These are phyloP conservation scores for Trissolcus basalis DNA, from an alignment of 1,140 invertebrate species.

Conservation along the genomic window DNA sequence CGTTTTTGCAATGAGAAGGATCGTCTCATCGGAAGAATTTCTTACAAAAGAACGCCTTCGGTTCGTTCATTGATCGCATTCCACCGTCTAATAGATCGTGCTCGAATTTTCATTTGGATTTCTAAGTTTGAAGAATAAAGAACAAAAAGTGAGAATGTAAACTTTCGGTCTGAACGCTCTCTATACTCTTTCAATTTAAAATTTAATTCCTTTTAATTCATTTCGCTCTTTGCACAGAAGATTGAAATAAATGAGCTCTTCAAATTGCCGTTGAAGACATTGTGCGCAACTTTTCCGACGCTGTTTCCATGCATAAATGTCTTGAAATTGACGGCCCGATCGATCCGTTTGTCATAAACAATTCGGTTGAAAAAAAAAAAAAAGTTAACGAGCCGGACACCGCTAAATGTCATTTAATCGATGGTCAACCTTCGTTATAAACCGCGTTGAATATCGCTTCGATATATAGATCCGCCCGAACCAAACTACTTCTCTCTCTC, in stretches of 20 bases:
- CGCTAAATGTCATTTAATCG: no score
- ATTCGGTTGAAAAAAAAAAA: no score
- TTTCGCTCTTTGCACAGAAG: conserved; percentile 12
- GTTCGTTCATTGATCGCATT: conserved; percentile 4
- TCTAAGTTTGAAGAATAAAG: conserved; percentile 26
- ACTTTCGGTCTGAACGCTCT: conserved; percentile 2
- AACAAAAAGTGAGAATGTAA: conserved; percentile 11
- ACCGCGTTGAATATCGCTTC: no score
- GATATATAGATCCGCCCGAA: no score
- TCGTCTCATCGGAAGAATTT: background rate
- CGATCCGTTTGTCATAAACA: no score
- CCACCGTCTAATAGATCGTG: conserved; percentile 8
- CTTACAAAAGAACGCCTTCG: background rate
- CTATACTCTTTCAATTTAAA: conserved; percentile 14
- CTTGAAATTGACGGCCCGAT: no score
- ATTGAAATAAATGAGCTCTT: conserved; percentile 20
- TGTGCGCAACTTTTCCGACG: conserved; percentile 9
- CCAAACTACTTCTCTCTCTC: conserved; percentile 10
- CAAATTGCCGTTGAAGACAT: conserved; percentile 8
- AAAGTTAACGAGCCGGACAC: no score
- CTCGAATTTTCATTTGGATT: conserved; percentile 7
- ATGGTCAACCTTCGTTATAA: no score
- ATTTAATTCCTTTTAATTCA: conserved; percentile 32
- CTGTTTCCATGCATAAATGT: background rate
- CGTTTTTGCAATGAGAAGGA: no score